phyloP scores from a whole-genome alignment of 2,113 vertebrate genomes.

The Megatriorchis doriae region DNA sequence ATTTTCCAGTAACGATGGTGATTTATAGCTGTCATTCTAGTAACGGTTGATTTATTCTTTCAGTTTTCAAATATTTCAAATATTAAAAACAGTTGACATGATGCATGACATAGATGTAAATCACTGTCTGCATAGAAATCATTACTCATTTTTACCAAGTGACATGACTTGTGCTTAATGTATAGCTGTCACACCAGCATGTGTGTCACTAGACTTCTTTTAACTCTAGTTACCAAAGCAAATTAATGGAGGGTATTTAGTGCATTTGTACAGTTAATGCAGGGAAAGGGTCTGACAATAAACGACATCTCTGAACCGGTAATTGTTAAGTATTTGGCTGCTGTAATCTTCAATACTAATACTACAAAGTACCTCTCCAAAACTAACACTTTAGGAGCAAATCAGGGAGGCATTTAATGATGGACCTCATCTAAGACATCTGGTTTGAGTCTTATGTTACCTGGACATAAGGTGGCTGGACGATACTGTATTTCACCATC shows the following conservation, averaged over 20 bases:
- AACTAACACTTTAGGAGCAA: background rate
- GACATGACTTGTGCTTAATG: background rate
- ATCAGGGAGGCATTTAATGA: background rate
- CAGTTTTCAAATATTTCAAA: background rate
- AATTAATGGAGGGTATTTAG: background rate
- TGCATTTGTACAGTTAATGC: background rate
- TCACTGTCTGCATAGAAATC: background rate
- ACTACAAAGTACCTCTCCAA: background rate
- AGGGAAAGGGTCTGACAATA: background rate
- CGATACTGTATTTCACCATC: background rate
- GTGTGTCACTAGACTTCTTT: background rate
- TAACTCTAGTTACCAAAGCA: background rate
- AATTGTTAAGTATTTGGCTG: background rate
- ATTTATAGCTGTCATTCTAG: background rate
- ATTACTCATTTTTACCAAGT: background rate
- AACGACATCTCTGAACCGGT: fast-evolving
- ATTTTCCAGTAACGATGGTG: background rate
- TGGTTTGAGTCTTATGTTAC: background rate
- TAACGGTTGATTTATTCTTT: background rate
- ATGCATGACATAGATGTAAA: background rate
- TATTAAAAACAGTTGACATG: background rate
- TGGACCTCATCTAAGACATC: background rate
- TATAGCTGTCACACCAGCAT: background rate
- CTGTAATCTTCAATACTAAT: background rate
- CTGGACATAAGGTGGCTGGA: background rate